Percentiles rank a stretch among this genome's conserved stretches.
phyloP scores from a whole-genome alignment of 2,113 vertebrate species.

The Fregetta grallaria region DNA sequence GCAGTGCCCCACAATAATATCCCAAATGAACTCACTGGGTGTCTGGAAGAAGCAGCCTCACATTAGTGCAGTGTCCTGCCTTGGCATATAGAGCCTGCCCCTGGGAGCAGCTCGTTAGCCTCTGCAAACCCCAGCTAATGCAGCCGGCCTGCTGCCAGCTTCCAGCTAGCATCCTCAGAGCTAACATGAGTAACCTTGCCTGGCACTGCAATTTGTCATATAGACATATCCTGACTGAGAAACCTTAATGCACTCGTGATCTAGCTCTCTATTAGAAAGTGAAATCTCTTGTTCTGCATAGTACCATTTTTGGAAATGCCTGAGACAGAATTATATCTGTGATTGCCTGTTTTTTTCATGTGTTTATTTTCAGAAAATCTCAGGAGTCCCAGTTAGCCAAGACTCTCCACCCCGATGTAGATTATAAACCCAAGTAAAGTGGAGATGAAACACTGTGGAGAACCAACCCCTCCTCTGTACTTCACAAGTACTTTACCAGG shows the following conservation, averaged over 20 bases:
- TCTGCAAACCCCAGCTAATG: not conserved
- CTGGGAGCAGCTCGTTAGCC: not conserved
- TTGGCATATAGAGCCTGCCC: not conserved
- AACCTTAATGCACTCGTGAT: not conserved
- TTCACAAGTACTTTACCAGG: not conserved
- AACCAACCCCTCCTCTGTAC: not conserved
- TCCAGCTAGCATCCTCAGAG: not conserved
- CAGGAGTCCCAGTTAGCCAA: not conserved
- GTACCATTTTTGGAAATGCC: not conserved
- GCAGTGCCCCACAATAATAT: not conserved
- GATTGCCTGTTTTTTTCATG: not conserved
- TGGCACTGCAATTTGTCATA: not conserved
- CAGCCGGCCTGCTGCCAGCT: not conserved
- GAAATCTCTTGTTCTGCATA: not conserved
- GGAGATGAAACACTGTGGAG: not conserved
- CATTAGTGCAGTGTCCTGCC: rapidly evolving
- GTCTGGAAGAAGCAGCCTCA: not conserved
- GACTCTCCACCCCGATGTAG: rapidly evolving
- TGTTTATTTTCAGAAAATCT: not conserved
- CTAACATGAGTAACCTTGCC: not conserved
- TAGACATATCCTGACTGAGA: not conserved
- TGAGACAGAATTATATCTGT: not conserved
- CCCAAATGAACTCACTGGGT: not conserved
- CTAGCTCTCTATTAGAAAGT: not conserved
- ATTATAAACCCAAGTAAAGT: not conserved